phyloP scores from a whole-genome alignment of 2,888 invertebrate genomes.

The Drosophila diplacantha region DNA sequence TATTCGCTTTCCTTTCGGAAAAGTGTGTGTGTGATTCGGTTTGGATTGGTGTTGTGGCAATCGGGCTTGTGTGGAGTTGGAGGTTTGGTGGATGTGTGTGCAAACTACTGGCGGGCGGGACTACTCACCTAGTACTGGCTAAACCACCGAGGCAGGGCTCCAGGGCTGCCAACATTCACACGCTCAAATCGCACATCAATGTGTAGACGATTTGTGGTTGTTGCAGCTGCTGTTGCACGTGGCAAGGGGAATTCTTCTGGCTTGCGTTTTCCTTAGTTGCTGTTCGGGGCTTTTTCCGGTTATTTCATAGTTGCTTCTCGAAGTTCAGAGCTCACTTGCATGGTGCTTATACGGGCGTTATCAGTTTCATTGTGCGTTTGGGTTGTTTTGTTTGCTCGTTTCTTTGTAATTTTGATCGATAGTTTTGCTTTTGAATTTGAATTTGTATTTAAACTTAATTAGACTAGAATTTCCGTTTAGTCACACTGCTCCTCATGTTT shows the following conservation, averaged over 20 bases:
- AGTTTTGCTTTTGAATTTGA: slow-evolving; percentile 37
- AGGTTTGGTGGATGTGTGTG: slow-evolving; percentile 8
- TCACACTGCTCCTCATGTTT: slow-evolving; percentile 41
- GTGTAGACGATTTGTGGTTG: slow-evolving; percentile 62
- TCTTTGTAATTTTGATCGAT: slow-evolving; percentile 48
- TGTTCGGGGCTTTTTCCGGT: slow-evolving; percentile 14
- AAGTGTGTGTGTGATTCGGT: slow-evolving; percentile 25
- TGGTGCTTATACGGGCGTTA: slow-evolving; percentile 55
- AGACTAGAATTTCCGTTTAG: slow-evolving; percentile 27
- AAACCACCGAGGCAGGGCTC: slow-evolving; percentile 79
- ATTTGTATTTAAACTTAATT: slow-evolving; percentile 19
- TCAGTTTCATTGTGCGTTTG: slow-evolving; percentile 68
- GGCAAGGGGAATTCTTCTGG: slow-evolving; percentile 20
- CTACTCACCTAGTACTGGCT: slow-evolving; percentile 78
- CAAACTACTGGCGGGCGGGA: slow-evolving; percentile 7
- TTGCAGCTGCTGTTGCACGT: slow-evolving; percentile 34
- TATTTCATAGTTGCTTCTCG: slow-evolving; percentile 33
- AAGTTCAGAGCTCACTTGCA: slow-evolving; percentile 21
- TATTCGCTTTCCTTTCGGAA: slow-evolving; percentile 56
- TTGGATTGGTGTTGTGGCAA: slow-evolving; percentile 21
- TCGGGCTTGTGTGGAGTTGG: background rate
- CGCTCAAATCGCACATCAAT: slow-evolving; percentile 72
- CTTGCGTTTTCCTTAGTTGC: slow-evolving; percentile 20
- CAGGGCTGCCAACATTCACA: slow-evolving; percentile 79
- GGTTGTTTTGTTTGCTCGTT: slow-evolving; percentile 26